Evolutionary conservation across 2,113 vertebrate genomes (phyloP).

Genomic region (Forbesichthys papilliferus): DNA sequence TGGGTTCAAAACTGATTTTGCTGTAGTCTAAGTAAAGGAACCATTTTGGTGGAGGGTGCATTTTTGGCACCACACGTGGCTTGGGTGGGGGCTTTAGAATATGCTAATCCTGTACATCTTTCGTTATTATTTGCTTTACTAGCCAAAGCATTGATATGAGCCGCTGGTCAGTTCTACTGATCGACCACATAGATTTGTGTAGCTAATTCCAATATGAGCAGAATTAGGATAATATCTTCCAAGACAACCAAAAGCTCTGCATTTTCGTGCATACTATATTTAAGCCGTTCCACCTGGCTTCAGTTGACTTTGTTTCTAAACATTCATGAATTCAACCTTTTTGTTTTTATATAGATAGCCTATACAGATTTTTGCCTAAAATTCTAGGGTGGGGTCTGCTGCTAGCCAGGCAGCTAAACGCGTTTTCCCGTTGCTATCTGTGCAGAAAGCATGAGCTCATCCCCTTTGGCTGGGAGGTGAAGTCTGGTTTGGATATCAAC

Average conservation of each 20-base stretch:
- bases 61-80: neutral
- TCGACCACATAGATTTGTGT: slow-evolving; percentile 2
- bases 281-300: slow-evolving; percentile 15
- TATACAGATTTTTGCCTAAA: slow-evolving; percentile 41
- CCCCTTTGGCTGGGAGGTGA: slow-evolving; percentile 59
- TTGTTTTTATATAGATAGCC: slow-evolving; percentile 42
- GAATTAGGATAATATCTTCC: slow-evolving; percentile 40
- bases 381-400: slow-evolving; percentile 77
- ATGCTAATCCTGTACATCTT: slow-evolving; percentile 63
- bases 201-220: slow-evolving; percentile 28
- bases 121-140: slow-evolving; percentile 48
- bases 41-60: too few species aligned
- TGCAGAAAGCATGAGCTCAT: slow-evolving; percentile 75
- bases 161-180: slow-evolving; percentile 40
- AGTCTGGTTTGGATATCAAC: slow-evolving; percentile 72
- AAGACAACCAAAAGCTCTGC: slow-evolving; percentile 31
- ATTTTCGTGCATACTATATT: slow-evolving; percentile 51
- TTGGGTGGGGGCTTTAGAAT: slow-evolving; percentile 55
- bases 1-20: too few species aligned
- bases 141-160: slow-evolving; percentile 28
- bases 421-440: slow-evolving; percentile 42
- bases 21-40: too few species aligned
- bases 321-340: neutral
- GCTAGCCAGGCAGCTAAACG: slow-evolving; percentile 61
- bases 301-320: slow-evolving; percentile 10